Evolutionary conservation across 2,113 vertebrate genomes (phyloP).

Genomic region (Tachysurus fulvidraco): DNA sequence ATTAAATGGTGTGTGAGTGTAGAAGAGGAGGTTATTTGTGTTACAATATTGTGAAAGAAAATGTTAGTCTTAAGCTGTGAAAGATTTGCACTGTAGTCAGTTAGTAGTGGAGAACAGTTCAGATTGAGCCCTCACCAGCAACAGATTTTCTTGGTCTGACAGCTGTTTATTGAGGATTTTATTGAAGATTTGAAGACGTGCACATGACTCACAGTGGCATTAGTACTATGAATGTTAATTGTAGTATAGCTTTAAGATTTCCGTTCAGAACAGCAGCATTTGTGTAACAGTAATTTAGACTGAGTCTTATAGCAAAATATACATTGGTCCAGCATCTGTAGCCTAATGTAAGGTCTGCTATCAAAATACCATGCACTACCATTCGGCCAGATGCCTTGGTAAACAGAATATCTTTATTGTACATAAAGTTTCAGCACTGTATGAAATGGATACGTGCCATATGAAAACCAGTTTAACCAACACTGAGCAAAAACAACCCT

Average conservation of each 20-base stretch:
- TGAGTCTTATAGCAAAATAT: neutral
- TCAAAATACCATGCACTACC: conserved; percentile 16
- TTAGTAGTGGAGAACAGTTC: neutral
- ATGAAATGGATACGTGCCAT: conserved; percentile 6
- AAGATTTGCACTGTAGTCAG: neutral
- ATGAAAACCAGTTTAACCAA: conserved; percentile 26
- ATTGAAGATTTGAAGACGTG: neutral
- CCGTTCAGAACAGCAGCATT: neutral
- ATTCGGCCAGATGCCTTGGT: neutral
- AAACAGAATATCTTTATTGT: conserved; percentile 6
- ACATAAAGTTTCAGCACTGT: conserved; percentile 18
- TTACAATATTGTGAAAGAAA: neutral
- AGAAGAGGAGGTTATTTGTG: neutral
- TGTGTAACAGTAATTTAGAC: neutral
- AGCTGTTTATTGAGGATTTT: conserved; percentile 13
- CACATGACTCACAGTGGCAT: conserved; percentile 3
- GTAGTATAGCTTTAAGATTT: neutral
- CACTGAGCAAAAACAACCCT: neutral
- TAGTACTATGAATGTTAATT: neutral
- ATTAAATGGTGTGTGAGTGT: neutral
- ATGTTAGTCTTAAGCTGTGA: neutral
- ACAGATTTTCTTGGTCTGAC: conserved; percentile 4
- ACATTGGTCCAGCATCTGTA: neutral
- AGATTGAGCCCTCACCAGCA: neutral
- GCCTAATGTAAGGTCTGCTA: conserved; percentile 12